phyloP scores from a whole-genome alignment of 2,797 vertebrate species.

The Pseudotriccus pelzelni region DNA sequence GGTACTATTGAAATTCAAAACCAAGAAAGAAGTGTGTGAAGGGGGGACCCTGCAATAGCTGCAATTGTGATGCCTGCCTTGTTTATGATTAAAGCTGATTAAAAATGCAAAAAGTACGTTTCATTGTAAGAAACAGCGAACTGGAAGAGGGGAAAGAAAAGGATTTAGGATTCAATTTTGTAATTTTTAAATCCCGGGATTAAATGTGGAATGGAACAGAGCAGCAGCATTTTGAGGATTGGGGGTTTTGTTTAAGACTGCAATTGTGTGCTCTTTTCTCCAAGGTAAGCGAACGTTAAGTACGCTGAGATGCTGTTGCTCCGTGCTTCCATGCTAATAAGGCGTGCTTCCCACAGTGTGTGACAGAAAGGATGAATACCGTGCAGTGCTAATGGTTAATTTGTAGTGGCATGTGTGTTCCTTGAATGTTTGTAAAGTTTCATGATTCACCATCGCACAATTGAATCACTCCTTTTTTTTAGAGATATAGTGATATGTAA shows the following conservation, averaged over 20 bases:
- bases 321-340: slow-evolving; percentile 75
- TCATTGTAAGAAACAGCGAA: slow-evolving; percentile 41
- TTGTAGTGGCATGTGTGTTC: slow-evolving; percentile 82
- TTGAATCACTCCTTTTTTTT: slow-evolving; percentile 53
- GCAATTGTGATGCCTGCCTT: slow-evolving; percentile 54
- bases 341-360: slow-evolving; percentile 79
- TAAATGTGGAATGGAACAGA: slow-evolving; percentile 41
- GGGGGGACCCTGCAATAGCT: slow-evolving; percentile 24
- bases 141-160: slow-evolving; percentile 52
- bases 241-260: slow-evolving; percentile 48
- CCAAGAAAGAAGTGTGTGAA: neutral
- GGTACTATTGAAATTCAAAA: slow-evolving; percentile 74
- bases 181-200: slow-evolving; percentile 67
- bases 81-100: slow-evolving; percentile 69
- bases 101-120: slow-evolving; percentile 69
- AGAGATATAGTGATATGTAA: slow-evolving; percentile 55
- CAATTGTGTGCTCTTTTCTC: slow-evolving; percentile 49
- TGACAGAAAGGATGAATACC: slow-evolving; percentile 80
- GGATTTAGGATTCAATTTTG: slow-evolving; percentile 54
- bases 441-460: slow-evolving; percentile 73
- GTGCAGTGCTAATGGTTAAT: slow-evolving; percentile 78
- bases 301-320: slow-evolving; percentile 61
- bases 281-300: slow-evolving; percentile 65
- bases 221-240: neutral
- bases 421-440: slow-evolving; percentile 76